Evolutionary conservation across 1,140 invertebrate genomes (phyloP).

Genomic region (Zophobas atratus): DNA sequence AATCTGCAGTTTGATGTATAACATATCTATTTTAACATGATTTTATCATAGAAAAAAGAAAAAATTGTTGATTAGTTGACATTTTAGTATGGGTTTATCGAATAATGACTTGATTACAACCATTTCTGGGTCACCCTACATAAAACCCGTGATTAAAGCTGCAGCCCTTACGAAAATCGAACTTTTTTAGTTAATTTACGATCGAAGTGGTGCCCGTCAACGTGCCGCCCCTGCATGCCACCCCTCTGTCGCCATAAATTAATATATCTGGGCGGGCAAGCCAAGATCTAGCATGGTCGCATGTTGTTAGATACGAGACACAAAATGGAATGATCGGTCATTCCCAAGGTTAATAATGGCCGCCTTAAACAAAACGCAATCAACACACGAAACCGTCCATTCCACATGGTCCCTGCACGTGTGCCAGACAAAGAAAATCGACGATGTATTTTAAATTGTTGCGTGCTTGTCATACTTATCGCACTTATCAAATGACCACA

Average conservation of each 20-base stretch:
- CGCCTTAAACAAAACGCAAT: slow-evolving; percentile 56
- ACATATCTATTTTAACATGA: too few species aligned
- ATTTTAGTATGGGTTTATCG: too few species aligned
- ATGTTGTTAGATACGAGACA: slow-evolving; percentile 56
- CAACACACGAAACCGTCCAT: slow-evolving; percentile 54
- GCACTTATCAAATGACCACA: slow-evolving; percentile 63
- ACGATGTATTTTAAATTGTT: slow-evolving; percentile 57
- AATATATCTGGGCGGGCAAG: slow-evolving; percentile 29
- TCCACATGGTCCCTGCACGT: background rate
- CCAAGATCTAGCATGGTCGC: slow-evolving; percentile 46
- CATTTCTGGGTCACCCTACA: too few species aligned
- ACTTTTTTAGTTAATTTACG: too few species aligned
- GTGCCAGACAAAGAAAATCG: slow-evolving; percentile 49
- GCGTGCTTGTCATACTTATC: slow-evolving; percentile 61
- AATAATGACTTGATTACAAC: too few species aligned
- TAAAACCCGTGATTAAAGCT: too few species aligned
- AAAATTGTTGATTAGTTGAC: too few species aligned
- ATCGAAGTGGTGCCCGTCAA: too few species aligned
- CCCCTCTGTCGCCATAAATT: slow-evolving; percentile 18
- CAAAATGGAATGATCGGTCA: slow-evolving; percentile 63
- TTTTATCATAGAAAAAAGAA: too few species aligned
- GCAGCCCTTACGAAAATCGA: too few species aligned
- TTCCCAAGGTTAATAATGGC: slow-evolving; percentile 60
- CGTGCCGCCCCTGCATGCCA: too few species aligned
- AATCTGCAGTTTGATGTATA: too few species aligned